phyloP scores from a whole-genome alignment of 2,888 invertebrate species.

The Drosophila atroscutellata region DNA sequence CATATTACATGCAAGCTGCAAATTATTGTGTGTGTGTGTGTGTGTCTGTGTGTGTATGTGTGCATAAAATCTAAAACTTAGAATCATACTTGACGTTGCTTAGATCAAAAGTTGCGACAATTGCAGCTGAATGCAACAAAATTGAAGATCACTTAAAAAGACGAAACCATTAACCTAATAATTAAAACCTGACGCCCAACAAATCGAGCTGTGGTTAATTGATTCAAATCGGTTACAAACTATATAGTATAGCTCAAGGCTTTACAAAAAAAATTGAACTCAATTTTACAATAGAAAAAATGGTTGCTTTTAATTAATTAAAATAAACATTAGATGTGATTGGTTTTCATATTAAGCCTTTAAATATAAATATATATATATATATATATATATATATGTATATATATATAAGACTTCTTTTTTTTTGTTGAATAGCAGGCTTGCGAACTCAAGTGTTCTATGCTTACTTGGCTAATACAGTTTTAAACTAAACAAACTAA shows the following conservation, averaged over 20 bases:
- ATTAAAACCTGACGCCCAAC: constrained; percentile 18
- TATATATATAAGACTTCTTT: constrained; percentile 7
- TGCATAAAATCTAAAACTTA: constrained; percentile 2
- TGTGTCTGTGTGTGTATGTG: constrained; percentile 1
- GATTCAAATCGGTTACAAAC: neutral
- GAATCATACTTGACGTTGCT: constrained; percentile 17
- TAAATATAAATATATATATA: constrained; percentile 15
- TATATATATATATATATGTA: constrained; percentile 11
- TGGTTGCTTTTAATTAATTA: constrained; percentile 27
- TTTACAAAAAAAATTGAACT: constrained; percentile 17
- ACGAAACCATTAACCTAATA: constrained; percentile 7
- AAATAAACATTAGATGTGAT: constrained; percentile 46
- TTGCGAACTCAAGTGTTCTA: constrained; percentile 32
- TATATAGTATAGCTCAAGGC: constrained; percentile 6
- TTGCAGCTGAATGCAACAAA: constrained; percentile 22
- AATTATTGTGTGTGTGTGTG: neutral
- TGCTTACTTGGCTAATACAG: constrained; percentile 56
- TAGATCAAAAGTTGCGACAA: constrained; percentile 19
- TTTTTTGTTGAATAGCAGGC: constrained; percentile 22
- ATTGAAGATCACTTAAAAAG: constrained; percentile 28
- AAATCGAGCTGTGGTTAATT: constrained; percentile 11
- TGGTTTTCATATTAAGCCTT: constrained; percentile 28
- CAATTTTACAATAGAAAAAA: constrained; percentile 23
- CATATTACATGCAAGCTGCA: neutral
- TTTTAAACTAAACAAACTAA: constrained; percentile 41